Percentiles rank a stretch among this genome's conserved stretches.
Conservation (phyloP, 2,888 invertebrate genomes). For the Drosophila ezoana region DNA sequence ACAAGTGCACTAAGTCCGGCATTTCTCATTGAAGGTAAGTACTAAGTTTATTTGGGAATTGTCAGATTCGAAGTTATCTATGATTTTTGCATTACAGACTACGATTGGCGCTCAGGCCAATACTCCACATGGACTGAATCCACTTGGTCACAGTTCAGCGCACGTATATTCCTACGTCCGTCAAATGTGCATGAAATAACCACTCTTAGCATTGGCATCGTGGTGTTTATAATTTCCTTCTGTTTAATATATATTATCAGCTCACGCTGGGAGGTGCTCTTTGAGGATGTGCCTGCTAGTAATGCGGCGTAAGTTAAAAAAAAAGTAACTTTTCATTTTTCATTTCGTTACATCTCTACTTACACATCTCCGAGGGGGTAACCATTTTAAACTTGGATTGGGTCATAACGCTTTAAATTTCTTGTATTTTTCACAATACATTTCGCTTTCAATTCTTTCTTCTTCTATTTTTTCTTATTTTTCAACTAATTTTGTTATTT, state of each 20-base stretch:
- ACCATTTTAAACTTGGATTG: constrained; percentile 1
- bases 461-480: constrained; percentile 23
- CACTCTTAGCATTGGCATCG: constrained; percentile 82
- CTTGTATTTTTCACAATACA: not conserved
- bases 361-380: constrained; percentile 4
- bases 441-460: not conserved
- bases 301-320: constrained; percentile 82
- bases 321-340: not conserved
- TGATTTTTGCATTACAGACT: constrained; percentile 86
- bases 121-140: constrained; percentile 97
- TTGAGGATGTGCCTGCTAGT: constrained; percentile 82
- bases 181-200: constrained; percentile 83
- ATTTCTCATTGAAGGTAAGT: constrained; percentile 89
- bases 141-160: constrained; percentile 90
- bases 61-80: not conserved
- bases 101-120: constrained; percentile 90
- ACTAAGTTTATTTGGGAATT: not conserved
- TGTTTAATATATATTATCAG: constrained; percentile 84
- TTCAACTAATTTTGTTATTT: constrained; percentile 39
- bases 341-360: not conserved
- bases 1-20: constrained; percentile 93
- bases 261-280: constrained; percentile 83
- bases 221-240: constrained; percentile 83
- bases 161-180: constrained; percentile 92
- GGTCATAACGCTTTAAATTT: not conserved